These are phyloP conservation scores for Anseranas semipalmata DNA, from an alignment of 2,113 vertebrate genomes.

Conservation along the genomic window DNA sequence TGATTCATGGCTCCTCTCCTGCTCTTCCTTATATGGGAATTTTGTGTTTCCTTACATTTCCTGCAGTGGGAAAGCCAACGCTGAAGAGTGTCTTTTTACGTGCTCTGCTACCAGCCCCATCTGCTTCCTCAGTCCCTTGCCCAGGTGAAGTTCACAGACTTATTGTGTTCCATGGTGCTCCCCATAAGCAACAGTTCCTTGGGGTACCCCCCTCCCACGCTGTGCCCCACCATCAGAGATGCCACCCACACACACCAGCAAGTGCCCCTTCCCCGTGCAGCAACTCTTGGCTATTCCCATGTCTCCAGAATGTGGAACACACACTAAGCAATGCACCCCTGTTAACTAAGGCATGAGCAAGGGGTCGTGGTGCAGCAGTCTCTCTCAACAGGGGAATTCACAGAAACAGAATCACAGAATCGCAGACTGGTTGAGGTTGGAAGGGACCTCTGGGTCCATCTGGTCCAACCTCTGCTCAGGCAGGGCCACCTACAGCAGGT, in stretches of 20 bases:
- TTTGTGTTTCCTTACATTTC: background rate
- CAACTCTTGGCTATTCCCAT: background rate
- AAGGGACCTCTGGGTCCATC: background rate
- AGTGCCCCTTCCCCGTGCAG: rapidly evolving
- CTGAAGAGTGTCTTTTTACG: background rate
- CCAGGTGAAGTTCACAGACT: background rate
- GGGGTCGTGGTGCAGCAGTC: background rate
- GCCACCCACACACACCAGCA: background rate
- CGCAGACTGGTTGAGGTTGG: background rate
- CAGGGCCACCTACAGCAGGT: background rate
- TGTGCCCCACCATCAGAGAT: background rate
- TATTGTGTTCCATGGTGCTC: background rate
- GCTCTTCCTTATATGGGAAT: background rate
- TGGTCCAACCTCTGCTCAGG: background rate
- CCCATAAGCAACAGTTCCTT: background rate
- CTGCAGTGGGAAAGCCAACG: background rate
- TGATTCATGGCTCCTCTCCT: background rate
- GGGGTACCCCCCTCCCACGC: background rate
- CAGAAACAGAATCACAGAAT: background rate
- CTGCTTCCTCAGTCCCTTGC: background rate
- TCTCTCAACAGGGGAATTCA: background rate
- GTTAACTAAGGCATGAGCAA: background rate
- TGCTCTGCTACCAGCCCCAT: background rate
- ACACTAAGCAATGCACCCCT: background rate
- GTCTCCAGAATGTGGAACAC: rapidly evolving